phyloP scores from a whole-genome alignment of 1,140 invertebrate genomes.

The Notospermus geniculatus region DNA sequence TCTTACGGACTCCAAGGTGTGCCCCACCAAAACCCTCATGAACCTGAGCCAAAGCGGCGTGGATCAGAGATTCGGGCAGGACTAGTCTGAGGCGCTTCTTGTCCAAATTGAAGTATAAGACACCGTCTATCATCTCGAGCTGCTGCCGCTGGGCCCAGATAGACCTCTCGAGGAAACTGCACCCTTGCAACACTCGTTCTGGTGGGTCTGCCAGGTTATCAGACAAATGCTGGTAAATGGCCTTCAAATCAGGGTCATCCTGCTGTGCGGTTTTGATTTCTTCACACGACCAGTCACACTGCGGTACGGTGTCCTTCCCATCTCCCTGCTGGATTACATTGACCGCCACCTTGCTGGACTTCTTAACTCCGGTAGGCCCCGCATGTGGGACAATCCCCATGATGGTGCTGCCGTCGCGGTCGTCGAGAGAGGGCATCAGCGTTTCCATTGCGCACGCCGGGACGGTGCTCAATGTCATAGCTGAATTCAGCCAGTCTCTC shows the following conservation, averaged over 20 bases:
- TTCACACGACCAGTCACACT: neutral
- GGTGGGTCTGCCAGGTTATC: too few relatives aligned
- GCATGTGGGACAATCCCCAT: too few relatives aligned
- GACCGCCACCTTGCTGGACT: neutral
- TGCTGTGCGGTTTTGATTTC: constrained; percentile 14
- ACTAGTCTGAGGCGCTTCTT: constrained; percentile 11
- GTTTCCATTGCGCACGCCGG: too few relatives aligned
- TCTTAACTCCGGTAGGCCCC: neutral
- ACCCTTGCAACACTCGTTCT: too few relatives aligned
- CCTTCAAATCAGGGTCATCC: constrained; percentile 4
- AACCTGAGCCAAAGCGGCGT: constrained; percentile 15
- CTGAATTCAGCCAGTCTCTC: too few relatives aligned
- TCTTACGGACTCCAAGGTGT: constrained; percentile 27
- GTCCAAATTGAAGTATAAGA: constrained; percentile 19
- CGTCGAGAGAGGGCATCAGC: too few relatives aligned
- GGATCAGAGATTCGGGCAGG: constrained; percentile 10
- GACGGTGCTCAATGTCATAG: too few relatives aligned
- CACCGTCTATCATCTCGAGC: constrained; percentile 19
- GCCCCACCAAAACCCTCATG: constrained; percentile 22
- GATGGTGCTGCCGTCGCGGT: too few relatives aligned
- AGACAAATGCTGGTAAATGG: constrained; percentile 8
- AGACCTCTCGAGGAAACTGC: neutral
- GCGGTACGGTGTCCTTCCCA: neutral
- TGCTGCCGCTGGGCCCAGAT: constrained; percentile 25
- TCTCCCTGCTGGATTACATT: constrained; percentile 12